Percentiles rank a stretch among this genome's conserved stretches.
Evolutionary conservation across 2,113 vertebrate species (phyloP).

Genomic region (Chitala chitala): DNA sequence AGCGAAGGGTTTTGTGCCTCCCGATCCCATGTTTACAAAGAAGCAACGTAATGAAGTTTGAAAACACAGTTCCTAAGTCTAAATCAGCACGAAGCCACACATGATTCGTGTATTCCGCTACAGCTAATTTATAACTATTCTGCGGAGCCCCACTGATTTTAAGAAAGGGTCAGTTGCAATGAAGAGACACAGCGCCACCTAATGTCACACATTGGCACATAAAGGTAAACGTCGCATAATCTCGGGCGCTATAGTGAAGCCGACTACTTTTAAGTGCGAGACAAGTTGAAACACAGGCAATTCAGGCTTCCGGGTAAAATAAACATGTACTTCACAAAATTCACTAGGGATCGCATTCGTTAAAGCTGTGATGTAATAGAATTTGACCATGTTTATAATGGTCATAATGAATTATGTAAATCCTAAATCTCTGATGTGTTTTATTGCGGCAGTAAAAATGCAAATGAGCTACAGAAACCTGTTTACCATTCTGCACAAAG

Average conservation of each 20-base stretch:
- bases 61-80: neutral
- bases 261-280: neutral
- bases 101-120: neutral
- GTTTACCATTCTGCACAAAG: conserved; percentile 13
- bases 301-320: neutral
- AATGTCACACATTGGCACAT: neutral
- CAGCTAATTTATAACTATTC: neutral
- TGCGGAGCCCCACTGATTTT: neutral
- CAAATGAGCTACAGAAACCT: conserved; percentile 5
- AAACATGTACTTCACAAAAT: conserved; percentile 4
- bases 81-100: neutral
- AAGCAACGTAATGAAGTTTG: neutral
- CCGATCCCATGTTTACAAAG: neutral
- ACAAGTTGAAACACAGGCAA: neutral
- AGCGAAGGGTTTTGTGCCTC: neutral
- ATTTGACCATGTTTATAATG: conserved; percentile 20
- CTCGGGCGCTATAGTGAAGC: neutral
- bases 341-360: neutral
- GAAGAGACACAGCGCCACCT: conserved; percentile 40
- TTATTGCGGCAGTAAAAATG: conserved; percentile 12
- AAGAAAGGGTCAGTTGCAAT: neutral
- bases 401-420: conserved; percentile 18
- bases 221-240: neutral
- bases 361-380: neutral
- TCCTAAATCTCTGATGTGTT: conserved; percentile 21